phyloP scores from a whole-genome alignment of 2,113 vertebrate genomes.

The Ictidomys tridecemlineatus region DNA sequence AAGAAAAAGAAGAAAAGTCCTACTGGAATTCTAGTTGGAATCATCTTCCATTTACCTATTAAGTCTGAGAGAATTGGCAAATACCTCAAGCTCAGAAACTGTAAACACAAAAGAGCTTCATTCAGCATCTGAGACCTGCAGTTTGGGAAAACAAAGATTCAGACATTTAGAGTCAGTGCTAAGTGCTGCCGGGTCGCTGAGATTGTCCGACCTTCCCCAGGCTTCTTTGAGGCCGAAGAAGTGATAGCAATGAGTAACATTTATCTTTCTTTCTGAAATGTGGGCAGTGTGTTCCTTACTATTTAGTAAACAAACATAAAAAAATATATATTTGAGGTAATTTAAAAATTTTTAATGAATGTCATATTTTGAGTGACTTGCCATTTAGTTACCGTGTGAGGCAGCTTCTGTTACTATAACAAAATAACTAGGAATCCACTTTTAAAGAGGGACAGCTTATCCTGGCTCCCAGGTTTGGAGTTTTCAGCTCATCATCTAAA shows the following conservation, averaged over 20 bases:
- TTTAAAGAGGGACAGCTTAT: too few relatives aligned
- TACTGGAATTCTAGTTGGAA: background rate
- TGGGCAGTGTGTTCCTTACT: background rate
- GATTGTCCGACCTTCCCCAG: background rate
- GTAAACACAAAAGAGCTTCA: background rate
- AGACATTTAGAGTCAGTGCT: too few relatives aligned
- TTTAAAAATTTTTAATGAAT: background rate
- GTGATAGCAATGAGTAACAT: background rate
- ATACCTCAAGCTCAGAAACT: background rate
- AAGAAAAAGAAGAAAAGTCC: background rate
- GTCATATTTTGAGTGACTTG: background rate
- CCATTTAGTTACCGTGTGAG: background rate
- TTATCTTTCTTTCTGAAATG: background rate
- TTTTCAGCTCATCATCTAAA: too few relatives aligned
- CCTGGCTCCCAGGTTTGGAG: too few relatives aligned
- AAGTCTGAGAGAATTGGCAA: background rate
- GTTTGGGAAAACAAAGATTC: background rate
- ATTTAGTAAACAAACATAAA: background rate
- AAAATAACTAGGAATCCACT: too few relatives aligned
- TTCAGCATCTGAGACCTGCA: background rate
- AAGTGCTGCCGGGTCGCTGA: background rate
- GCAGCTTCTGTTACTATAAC: too few relatives aligned
- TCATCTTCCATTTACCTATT: background rate
- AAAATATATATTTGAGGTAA: background rate
- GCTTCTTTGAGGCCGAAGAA: background rate